Evolutionary conservation across 2,797 vertebrate species (phyloP).

Genomic region (Odontamblyopus lacepedii): DNA sequence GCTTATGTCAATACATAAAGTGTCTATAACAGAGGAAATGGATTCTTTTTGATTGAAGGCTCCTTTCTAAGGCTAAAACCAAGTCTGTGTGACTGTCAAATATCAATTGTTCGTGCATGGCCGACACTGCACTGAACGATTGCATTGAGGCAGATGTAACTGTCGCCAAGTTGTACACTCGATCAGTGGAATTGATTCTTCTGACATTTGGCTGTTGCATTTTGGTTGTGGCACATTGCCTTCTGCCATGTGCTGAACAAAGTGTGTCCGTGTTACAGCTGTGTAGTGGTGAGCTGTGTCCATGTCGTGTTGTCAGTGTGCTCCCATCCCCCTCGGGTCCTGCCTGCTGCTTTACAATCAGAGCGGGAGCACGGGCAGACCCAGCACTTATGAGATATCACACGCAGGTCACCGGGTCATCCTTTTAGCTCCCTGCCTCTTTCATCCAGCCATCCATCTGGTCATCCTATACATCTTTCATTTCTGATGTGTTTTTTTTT

Average conservation of each 20-base stretch:
- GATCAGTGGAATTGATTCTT: constrained; percentile 4
- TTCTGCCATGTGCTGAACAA: constrained; percentile 26
- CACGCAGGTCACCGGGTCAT: constrained; percentile 67
- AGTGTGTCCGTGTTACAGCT: constrained; percentile 46
- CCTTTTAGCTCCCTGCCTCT: constrained; percentile 63
- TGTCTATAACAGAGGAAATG: background rate
- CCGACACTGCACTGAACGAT: constrained; percentile 18
- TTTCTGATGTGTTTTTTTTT: constrained; percentile 54
- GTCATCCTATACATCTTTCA: constrained; percentile 56
- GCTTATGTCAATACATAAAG: background rate
- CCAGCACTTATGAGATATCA: constrained; percentile 69
- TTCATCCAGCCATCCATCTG: constrained; percentile 60
- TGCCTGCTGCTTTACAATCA: constrained; percentile 69
- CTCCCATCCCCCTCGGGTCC: constrained; percentile 25
- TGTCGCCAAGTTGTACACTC: constrained; percentile 4
- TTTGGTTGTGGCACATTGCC: constrained; percentile 11
- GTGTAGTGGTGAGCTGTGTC: constrained; percentile 37
- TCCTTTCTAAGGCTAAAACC: background rate
- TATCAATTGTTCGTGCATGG: constrained; percentile 19
- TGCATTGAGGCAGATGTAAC: background rate
- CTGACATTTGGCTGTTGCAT: constrained; percentile 16
- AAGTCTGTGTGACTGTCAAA: constrained; percentile 13
- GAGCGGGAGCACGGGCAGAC: constrained; percentile 57
- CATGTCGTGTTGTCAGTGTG: constrained; percentile 15
- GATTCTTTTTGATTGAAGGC: background rate